phyloP scores from a whole-genome alignment of 2,113 vertebrate genomes.

The Aptenodytes patagonicus region DNA sequence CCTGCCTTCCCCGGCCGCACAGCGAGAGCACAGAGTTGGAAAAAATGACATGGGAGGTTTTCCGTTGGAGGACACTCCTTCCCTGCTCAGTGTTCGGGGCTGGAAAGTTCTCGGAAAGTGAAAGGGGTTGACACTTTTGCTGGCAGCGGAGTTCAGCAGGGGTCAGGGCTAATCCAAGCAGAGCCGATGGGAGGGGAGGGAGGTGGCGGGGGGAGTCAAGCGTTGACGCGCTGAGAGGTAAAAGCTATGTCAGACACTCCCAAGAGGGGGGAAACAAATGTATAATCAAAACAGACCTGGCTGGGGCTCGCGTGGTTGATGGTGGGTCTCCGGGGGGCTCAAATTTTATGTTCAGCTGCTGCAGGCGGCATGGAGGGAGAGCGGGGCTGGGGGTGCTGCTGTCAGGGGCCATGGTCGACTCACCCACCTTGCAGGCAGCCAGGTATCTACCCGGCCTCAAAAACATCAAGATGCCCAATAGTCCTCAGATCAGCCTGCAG shows the following conservation, averaged over 20 bases:
- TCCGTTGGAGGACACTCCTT: background rate
- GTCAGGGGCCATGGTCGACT: rapidly evolving
- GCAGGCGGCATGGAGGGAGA: background rate
- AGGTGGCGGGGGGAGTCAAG: background rate
- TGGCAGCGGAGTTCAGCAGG: slow-evolving; percentile 17
- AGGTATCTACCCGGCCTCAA: background rate
- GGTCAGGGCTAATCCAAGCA: slow-evolving; percentile 61
- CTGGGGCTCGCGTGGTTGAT: background rate
- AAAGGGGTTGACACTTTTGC: slow-evolving; percentile 43
- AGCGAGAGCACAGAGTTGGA: rapidly evolving
- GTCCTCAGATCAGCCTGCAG: rapidly evolving
- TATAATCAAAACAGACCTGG: slow-evolving; percentile 57
- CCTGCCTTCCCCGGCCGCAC: rapidly evolving
- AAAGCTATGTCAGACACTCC: slow-evolving; percentile 57
- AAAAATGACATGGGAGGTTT: background rate
- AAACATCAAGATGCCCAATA: rapidly evolving
- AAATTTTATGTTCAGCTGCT: background rate
- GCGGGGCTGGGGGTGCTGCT: background rate
- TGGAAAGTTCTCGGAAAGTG: slow-evolving; percentile 10
- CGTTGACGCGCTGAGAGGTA: slow-evolving; percentile 47
- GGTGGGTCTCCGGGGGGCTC: background rate
- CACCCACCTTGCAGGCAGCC: background rate
- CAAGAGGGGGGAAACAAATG: slow-evolving; percentile 56
- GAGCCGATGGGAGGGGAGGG: background rate
- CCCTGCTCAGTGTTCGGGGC: background rate